Evolutionary conservation across 1,140 invertebrate species (phyloP).

Genomic region (Drosophila kurseongensis): DNA sequence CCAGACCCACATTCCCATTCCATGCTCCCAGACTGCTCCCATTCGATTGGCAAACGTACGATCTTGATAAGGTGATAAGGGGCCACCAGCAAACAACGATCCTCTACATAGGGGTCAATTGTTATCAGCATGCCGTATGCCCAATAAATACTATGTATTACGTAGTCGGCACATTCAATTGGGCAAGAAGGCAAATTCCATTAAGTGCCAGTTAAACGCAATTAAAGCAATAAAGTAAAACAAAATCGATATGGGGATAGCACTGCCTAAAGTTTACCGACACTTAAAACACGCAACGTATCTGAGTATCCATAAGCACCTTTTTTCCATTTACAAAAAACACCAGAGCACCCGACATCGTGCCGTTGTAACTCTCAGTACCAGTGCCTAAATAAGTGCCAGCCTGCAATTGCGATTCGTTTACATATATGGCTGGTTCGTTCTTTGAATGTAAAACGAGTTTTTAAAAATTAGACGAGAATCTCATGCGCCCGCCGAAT

Average conservation of each 20-base stretch:
- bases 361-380: constrained; percentile 18
- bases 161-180: constrained; percentile 40
- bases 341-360: constrained; percentile 73
- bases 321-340: constrained; percentile 86
- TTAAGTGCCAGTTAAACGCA: constrained; percentile 9
- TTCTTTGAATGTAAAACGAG: constrained; percentile 18
- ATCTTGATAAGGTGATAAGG: constrained; percentile 37
- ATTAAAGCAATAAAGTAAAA: constrained; percentile 15
- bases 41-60: constrained; percentile 1
- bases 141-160: constrained; percentile 30
- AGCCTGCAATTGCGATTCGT: constrained; percentile 23
- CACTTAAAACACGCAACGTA: constrained; percentile 22
- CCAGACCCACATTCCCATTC: constrained; percentile 1
- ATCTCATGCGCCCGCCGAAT: constrained; percentile 1
- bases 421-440: constrained; percentile 29
- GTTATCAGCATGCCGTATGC: constrained; percentile 50
- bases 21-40: constrained; percentile 13
- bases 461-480: constrained; percentile 35
- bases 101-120: constrained; percentile 53
- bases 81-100: constrained; percentile 37
- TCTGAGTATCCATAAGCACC: constrained; percentile 60
- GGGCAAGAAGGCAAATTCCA: constrained; percentile 8
- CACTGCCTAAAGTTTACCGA: neutral
- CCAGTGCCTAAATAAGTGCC: constrained; percentile 21
- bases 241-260: constrained; percentile 19